A percentile compares a stretch with the other conserved stretches of the same genome.
These are phyloP conservation scores for Camponotus vicinus DNA, from an alignment of 1,140 invertebrate genomes.

Conservation along the genomic window DNA sequence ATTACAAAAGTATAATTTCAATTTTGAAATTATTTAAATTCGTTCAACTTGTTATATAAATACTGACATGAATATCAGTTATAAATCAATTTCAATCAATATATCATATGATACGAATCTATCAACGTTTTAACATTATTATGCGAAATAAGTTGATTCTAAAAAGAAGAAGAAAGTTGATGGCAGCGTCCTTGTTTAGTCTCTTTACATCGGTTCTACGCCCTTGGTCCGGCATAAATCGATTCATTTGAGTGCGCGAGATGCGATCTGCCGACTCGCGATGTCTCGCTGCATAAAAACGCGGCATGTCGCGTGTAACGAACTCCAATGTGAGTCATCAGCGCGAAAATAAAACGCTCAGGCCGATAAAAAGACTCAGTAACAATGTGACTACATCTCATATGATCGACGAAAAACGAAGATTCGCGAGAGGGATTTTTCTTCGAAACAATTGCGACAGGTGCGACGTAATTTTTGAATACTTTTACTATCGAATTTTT, in stretches of 20 bases:
- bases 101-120: neutral
- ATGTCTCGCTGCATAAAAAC: constrained; percentile 33
- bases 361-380: constrained; percentile 38
- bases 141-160: constrained; percentile 1
- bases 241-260: constrained; percentile 41
- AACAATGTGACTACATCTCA: constrained; percentile 48
- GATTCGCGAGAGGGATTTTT: constrained; percentile 5
- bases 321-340: constrained; percentile 67
- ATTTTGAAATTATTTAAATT: neutral
- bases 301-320: constrained; percentile 55
- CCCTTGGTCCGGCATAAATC: constrained; percentile 33
- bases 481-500: neutral
- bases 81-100: neutral
- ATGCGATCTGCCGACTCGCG: constrained; percentile 2
- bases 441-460: neutral
- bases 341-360: constrained; percentile 62
- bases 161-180: constrained; percentile 6
- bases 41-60: neutral
- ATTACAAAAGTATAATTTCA: neutral
- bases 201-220: neutral
- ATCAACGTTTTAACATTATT: constrained; percentile 27
- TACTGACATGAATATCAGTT: neutral
- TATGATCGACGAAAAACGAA: neutral
- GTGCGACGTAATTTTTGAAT: neutral
- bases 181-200: neutral